These are phyloP conservation scores for Ophioderma brevispina DNA, from an alignment of 35 echinoderm and acorn worm genomes.

Conservation along the genomic window DNA sequence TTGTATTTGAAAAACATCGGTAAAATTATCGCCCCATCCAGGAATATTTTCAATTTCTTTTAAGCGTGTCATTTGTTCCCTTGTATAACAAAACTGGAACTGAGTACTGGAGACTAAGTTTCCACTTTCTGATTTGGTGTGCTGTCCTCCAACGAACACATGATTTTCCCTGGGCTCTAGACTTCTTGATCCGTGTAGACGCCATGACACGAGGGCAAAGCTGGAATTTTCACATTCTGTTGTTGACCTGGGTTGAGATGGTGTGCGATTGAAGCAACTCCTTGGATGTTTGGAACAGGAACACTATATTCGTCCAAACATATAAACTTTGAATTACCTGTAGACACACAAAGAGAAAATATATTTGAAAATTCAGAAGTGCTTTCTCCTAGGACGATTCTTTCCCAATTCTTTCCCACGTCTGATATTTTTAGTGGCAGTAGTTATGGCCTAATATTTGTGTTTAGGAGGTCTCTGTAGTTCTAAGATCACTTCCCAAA, in stretches of 20 bases:
- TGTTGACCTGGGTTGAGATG: conserved; percentile 33
- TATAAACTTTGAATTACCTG: conserved; percentile 91
- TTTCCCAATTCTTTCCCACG: no score
- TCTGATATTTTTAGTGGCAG: no score
- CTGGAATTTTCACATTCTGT: conserved; percentile 37
- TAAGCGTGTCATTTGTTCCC: not conserved
- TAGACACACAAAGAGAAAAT: no score
- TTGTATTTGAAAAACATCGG: no score
- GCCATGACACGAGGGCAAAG: conserved; percentile 70
- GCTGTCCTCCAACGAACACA: conserved; percentile 87
- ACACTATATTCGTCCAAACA: conserved; percentile 73
- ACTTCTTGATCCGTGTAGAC: conserved; percentile 72
- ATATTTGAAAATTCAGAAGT: no score
- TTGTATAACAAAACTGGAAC: conserved; percentile 43
- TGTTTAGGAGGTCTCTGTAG: no score
- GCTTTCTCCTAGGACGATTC: no score
- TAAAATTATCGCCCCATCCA: not conserved
- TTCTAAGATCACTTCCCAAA: no score
- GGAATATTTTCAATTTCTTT: not conserved
- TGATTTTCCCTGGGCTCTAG: conserved; percentile 61
- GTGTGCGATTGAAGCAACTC: conserved; percentile 62
- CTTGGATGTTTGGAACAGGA: conserved; percentile 62
- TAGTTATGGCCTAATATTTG: no score
- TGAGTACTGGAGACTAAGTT: conserved; percentile 59
- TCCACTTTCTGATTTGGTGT: conserved; percentile 55